A percentile compares a stretch with the other conserved stretches of the same genome.
Conservation (phyloP, 92 coral and sea anemone species). For the Blastomussa wellsi region DNA sequence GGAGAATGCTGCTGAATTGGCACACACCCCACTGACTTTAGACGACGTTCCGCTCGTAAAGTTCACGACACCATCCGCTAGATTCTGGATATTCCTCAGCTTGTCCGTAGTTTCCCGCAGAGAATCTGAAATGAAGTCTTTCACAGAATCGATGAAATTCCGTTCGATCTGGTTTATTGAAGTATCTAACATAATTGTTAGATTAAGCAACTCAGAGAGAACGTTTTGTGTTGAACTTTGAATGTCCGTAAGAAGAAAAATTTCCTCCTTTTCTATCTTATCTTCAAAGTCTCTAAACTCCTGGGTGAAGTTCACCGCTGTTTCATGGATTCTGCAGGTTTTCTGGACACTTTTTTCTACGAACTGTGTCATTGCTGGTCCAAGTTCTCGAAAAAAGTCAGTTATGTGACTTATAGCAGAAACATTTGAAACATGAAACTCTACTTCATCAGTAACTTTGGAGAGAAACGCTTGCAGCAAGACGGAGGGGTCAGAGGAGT, state of each 20-base stretch:
- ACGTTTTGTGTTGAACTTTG: slow-evolving; percentile 31
- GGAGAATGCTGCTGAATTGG: slow-evolving; percentile 58
- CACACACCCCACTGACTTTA: slow-evolving; percentile 62
- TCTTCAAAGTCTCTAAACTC: slow-evolving; percentile 59
- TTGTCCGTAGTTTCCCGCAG: slow-evolving; percentile 50
- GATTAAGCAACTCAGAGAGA: slow-evolving; percentile 39
- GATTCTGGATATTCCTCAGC: slow-evolving; percentile 41
- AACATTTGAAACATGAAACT: slow-evolving; percentile 65
- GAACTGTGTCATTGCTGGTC: slow-evolving; percentile 54
- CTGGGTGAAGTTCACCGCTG: slow-evolving; percentile 48
- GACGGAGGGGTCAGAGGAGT: slow-evolving; percentile 38
- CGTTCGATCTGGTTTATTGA: slow-evolving; percentile 65
- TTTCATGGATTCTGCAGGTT: slow-evolving; percentile 54
- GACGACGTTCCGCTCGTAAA: slow-evolving; percentile 67
- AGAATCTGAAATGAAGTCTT: slow-evolving; percentile 51
- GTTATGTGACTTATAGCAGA: slow-evolving; percentile 68
- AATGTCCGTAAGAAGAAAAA: slow-evolving; percentile 37
- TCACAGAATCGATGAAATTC: slow-evolving; percentile 65
- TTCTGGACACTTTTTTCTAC: slow-evolving; percentile 50
- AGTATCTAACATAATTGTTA: slow-evolving; percentile 46
- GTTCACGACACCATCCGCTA: slow-evolving; percentile 51
- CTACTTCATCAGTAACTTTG: slow-evolving; percentile 45
- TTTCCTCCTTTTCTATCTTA: slow-evolving; percentile 49
- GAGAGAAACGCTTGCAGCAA: slow-evolving; percentile 61
- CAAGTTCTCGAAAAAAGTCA: slow-evolving; percentile 62